Percentiles rank a stretch among this genome's conserved stretches.
Evolutionary conservation across 2,113 vertebrate genomes (phyloP).

Genomic region (Carassius carassius): DNA sequence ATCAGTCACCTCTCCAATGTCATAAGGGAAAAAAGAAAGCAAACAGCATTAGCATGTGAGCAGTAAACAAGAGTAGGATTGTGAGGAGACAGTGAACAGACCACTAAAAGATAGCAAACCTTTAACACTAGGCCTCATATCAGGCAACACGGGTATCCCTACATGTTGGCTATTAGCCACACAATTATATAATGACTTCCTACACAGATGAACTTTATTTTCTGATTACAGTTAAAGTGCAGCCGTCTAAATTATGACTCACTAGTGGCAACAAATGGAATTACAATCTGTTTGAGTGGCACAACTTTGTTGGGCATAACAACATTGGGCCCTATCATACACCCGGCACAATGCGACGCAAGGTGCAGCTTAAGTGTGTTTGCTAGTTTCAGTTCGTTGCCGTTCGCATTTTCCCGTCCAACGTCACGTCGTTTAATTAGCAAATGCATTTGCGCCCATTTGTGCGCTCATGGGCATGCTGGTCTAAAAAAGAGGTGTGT

Average conservation of each 20-base stretch:
- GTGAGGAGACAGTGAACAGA: constrained; percentile 3
- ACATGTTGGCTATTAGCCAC: constrained; percentile 3
- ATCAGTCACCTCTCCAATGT: constrained; percentile 38
- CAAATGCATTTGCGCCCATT: too few relatives aligned
- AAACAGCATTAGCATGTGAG: constrained; percentile 34
- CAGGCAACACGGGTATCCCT: constrained; percentile 5
- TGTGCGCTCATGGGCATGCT: too few relatives aligned
- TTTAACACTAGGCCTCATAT: constrained; percentile 30
- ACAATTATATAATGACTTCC: constrained; percentile 36
- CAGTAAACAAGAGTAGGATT: neutral
- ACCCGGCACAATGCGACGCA: too few relatives aligned
- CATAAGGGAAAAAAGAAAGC: constrained; percentile 7
- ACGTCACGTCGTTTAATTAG: too few relatives aligned
- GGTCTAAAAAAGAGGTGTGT: too few relatives aligned
- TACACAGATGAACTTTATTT: constrained; percentile 43
- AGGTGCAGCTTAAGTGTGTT: too few relatives aligned
- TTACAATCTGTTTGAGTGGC: neutral
- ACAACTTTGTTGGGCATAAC: neutral
- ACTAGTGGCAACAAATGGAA: neutral
- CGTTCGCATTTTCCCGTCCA: too few relatives aligned
- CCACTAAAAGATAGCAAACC: neutral
- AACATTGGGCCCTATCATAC: neutral
- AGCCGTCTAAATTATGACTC: constrained; percentile 4
- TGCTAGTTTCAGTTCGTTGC: too few relatives aligned
- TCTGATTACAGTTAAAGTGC: constrained; percentile 46